phyloP scores from a whole-genome alignment of 92 coral and sea anemone species.

The Epizoanthus illoricatus region DNA sequence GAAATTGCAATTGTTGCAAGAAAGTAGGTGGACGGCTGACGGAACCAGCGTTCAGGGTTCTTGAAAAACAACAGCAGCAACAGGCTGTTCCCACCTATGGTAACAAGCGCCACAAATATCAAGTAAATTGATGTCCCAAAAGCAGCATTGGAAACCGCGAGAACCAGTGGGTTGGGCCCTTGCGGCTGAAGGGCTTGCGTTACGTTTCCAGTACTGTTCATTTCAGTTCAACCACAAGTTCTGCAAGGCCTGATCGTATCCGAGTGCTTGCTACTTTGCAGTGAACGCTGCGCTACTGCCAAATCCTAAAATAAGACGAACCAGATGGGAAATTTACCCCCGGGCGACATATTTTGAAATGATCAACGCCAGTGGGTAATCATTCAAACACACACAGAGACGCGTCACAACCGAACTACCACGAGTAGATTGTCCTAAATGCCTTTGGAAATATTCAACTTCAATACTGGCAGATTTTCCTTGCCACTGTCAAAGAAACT shows the following conservation, averaged over 20 bases:
- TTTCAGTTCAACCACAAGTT: background rate
- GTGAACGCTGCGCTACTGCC: background rate
- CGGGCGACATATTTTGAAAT: conserved; percentile 8
- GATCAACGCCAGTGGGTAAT: background rate
- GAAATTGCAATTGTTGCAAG: conserved; percentile 23
- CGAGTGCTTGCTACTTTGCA: conserved; percentile 2
- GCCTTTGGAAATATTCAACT: background rate
- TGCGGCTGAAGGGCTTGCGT: background rate
- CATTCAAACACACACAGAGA: background rate
- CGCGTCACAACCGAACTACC: background rate
- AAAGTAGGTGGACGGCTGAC: conserved; percentile 28
- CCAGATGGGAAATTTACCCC: background rate
- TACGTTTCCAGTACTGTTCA: conserved; percentile 16
- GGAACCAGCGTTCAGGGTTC: conserved; percentile 24
- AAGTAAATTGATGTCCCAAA: conserved; percentile 33
- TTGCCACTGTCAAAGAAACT: background rate
- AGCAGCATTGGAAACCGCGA: conserved; percentile 21
- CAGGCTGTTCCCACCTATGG: conserved; percentile 20
- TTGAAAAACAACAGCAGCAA: conserved; percentile 17
- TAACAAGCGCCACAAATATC: background rate
- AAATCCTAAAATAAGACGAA: background rate
- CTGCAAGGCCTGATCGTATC: background rate
- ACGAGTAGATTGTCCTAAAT: no score
- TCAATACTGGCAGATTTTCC: background rate
- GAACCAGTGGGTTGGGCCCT: conserved; percentile 24